Base-by-base conservation (phyloP, 2,797 vertebrate species). In the Cottoperca gobio region DNA sequence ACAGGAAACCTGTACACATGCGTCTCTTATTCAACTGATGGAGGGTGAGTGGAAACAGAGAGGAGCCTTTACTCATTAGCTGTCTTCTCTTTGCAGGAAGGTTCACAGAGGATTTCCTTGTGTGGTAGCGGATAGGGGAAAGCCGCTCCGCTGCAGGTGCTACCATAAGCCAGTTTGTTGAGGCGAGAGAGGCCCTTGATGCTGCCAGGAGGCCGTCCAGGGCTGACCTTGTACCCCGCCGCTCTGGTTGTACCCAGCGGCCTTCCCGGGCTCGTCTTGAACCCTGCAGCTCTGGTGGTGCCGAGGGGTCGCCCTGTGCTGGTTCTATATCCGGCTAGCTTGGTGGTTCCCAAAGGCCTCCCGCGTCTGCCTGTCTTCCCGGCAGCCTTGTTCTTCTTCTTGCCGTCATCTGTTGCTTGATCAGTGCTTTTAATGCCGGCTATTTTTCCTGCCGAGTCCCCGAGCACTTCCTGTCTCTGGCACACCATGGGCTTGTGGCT, bases 191-290 rank as follows among this genome's bases (percentile, higher is more conserved):
- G 96, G 87, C 97, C 97, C 95, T 98, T 99, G 93, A 99, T 98
- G 95, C 97, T 99, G 91, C 98, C 98, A 26, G 97, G 98, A 85
- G 98, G 98, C 82, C 98, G 95, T 19, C 98, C 98, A 1, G 98
- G 98, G 91, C 98, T 99, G 89, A 99, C 97, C 95, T 99, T 98
- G 93, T 99, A 99, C 76, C 98, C 98, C 0, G 98, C 98, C 6
- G 98, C 98, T 93, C 97, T 96, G 90, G 98, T 99, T 21, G 98
- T 99, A 49, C 98, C 98, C 73, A 99, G 92, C 55, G 98, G 98
- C 94, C 98, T 94, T 64, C 98, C 98, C 16, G 98, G 97, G 94
- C 98, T 99, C 76, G 97, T 99, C 94, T 99, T 99, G 94, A 99
- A 99, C 75, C 98, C 98, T 2, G 98, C 98, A 0, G 98, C 98